Conservation (phyloP, 1,140 invertebrate genomes). For the Steinernema feltiae region DNA sequence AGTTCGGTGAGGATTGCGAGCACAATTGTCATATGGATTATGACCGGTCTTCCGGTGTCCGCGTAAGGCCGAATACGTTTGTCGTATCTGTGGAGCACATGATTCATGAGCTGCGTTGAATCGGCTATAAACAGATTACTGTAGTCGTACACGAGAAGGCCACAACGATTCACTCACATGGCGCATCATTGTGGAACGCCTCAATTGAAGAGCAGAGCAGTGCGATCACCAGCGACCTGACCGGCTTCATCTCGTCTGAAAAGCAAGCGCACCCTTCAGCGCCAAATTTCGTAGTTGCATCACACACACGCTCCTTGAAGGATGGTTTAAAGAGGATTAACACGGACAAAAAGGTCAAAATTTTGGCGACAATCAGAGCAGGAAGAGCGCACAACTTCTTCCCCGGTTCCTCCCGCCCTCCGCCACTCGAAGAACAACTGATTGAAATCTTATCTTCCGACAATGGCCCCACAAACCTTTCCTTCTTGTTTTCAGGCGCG, state of each 20-base stretch:
- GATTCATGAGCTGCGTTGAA: not conserved
- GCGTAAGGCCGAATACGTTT: slow-evolving; percentile 40
- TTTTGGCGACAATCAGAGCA: too few relatives aligned
- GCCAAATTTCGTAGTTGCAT: not conserved
- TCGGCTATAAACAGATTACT: not conserved
- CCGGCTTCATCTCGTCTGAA: too few relatives aligned
- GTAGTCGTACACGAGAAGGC: not conserved
- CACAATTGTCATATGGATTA: slow-evolving; percentile 47
- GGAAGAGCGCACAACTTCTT: too few relatives aligned
- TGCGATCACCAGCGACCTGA: too few relatives aligned
- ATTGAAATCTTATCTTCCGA: not conserved
- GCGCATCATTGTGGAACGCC: too few relatives aligned
- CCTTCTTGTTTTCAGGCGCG: not conserved
- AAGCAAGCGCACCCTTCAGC: too few relatives aligned
- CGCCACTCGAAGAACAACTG: not conserved
- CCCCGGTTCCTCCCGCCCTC: too few relatives aligned
- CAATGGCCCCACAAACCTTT: not conserved
- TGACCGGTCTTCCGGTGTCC: slow-evolving; percentile 28
- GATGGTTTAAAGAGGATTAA: too few relatives aligned
- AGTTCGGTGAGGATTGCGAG: slow-evolving; percentile 46
- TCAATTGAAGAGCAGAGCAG: too few relatives aligned
- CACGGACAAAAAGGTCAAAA: not conserved
- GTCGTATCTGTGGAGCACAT: slow-evolving; percentile 24
- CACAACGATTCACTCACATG: too few relatives aligned
- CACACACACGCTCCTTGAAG: too few relatives aligned